Evolutionary conservation across 1,140 invertebrate genomes (phyloP), one percentile per base, ranked within the genome.

Genomic region (Agrilus planipennis): DNA sequence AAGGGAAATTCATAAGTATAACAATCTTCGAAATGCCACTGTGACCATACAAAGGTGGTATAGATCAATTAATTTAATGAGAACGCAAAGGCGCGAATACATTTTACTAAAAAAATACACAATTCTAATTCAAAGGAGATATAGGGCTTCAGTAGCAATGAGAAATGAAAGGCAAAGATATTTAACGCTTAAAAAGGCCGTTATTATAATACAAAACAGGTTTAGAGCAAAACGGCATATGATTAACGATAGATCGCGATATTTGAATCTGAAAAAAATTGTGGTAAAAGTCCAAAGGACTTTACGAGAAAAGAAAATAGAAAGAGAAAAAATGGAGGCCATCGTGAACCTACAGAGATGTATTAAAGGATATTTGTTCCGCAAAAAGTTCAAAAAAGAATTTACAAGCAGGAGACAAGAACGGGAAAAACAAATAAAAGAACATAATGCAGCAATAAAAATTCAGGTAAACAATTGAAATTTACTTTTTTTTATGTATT

Each of bases 11-110:
- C 37, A 44, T 55, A 54, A 63, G 53, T 53, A 44, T 56, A 41
- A 39, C 9, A 42, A 58, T 30, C 50, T 56, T n/a, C 61, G 54
- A 9, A 42, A 48, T 12, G 65, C 72, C 0, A 63, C 62, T 2
- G 16, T 38, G 4, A 10, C 4, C 29, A 40, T 19, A 6, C n/a
- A 18, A 10, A n/a, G 11, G n/a, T 11, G 17, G 47, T 69, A 63
- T 45, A 66, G 55, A 55, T 53, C 62, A 9, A 57, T 58, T 15
- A 52, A 32, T 36, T 39, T 54, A 34, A 47, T 46, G 25, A 45
- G 34, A 29, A 2, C 34, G 16, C 30, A 41, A 10, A 30, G 28
- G 46, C 32, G 30, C 25, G 18, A 46, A 6, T 64, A 55, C 39
- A 12, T 39, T 3, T 42, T 40, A 10, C 46, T 58, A 10, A 54